Percentiles rank a stretch among this genome's conserved stretches.
These are phyloP conservation scores for Helicoverpa zea DNA, from an alignment of 1,140 invertebrate genomes.

Conservation along the genomic window DNA sequence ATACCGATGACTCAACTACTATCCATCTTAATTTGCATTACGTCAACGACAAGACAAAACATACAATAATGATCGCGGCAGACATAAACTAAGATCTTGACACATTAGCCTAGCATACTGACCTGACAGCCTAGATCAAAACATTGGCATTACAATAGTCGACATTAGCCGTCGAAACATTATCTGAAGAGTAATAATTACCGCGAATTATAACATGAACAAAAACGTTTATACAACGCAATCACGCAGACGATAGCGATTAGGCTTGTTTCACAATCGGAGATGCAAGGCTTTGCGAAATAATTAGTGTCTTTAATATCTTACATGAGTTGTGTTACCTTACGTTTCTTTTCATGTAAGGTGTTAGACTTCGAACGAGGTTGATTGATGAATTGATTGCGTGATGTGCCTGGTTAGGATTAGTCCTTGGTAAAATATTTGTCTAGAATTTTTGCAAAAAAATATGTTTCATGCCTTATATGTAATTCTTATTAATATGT, in stretches of 20 bases:
- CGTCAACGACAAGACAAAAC: constrained; percentile 19
- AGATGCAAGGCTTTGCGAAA: constrained; percentile 13
- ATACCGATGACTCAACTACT: background rate
- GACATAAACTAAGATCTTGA: constrained; percentile 20
- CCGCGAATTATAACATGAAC: constrained; percentile 27
- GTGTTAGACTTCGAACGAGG: background rate
- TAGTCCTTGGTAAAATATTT: too few relatives aligned
- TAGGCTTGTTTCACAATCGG: background rate
- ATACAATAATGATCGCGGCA: background rate
- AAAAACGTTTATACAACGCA: constrained; percentile 13
- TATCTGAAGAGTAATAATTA: constrained; percentile 9
- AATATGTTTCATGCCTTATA: too few relatives aligned
- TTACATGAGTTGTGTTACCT: background rate
- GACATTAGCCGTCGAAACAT: background rate
- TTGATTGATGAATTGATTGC: constrained; percentile 19
- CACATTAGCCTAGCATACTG: constrained; percentile 20
- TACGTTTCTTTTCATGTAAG: background rate
- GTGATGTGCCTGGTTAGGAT: background rate
- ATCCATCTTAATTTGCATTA: background rate
- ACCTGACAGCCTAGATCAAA: constrained; percentile 24
- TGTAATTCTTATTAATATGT: too few relatives aligned
- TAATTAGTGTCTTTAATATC: constrained; percentile 20
- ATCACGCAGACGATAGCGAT: constrained; percentile 3
- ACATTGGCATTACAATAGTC: background rate
- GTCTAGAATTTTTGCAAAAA: too few relatives aligned